Evolutionary conservation across 2,888 invertebrate genomes (phyloP).

Genomic region (Liopterus haemorrhoidalis): DNA sequence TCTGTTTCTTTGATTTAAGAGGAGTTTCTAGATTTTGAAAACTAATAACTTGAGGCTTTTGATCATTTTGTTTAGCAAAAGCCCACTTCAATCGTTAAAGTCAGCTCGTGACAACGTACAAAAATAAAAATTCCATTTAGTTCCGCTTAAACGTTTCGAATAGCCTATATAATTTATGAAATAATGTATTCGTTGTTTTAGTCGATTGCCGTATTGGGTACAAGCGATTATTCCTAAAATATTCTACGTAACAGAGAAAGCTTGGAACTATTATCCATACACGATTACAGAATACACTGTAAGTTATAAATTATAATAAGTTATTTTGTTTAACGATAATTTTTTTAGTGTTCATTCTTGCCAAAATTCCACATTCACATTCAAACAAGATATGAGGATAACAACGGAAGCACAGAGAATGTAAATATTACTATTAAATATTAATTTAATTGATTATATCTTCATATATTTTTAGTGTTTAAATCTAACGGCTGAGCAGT

Average conservation of each 20-base stretch:
- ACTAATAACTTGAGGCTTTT: not conserved
- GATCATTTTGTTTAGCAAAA: conserved; percentile 11
- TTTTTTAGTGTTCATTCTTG: conserved; percentile 80
- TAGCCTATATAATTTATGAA: conserved; percentile 1
- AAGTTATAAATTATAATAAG: conserved; percentile 43
- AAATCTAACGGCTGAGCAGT: conserved; percentile 63
- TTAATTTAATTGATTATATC: conserved; percentile 13
- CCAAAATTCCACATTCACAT: conserved; percentile 81
- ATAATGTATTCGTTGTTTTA: conserved; percentile 51
- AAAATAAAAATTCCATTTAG: too few species aligned
- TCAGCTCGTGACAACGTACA: too few species aligned
- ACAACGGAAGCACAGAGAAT: conserved; percentile 81
- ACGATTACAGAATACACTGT: conserved; percentile 80
- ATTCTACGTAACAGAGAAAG: conserved; percentile 89
- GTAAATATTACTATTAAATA: conserved; percentile 52
- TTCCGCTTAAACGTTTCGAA: too few species aligned
- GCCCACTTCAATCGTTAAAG: too few species aligned
- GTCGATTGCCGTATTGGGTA: conserved; percentile 85
- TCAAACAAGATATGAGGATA: conserved; percentile 84
- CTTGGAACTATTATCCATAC: conserved; percentile 92
- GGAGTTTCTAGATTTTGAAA: not conserved
- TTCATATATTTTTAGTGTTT: conserved; percentile 58
- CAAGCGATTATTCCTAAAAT: conserved; percentile 81
- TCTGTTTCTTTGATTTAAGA: conserved; percentile 8
- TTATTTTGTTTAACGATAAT: conserved; percentile 30